A percentile compares a stretch with the other conserved stretches of the same genome.
phyloP scores from a whole-genome alignment of 2,888 invertebrate species.

The Lepidocyrtinus sp. region DNA sequence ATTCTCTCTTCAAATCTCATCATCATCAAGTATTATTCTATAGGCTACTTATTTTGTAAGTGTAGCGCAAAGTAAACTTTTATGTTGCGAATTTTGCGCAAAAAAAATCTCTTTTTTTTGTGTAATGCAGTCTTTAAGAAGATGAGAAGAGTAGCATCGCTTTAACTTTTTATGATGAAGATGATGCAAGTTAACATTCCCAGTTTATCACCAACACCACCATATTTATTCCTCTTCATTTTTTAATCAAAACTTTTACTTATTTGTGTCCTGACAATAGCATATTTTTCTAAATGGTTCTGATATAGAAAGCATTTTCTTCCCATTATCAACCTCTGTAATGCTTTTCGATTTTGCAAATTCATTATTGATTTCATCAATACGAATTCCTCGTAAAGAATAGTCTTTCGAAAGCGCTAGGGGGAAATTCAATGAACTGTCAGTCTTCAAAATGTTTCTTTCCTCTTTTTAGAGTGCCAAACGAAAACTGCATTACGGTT shows the following conservation, averaged over 20 bases:
- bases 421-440: slow-evolving; percentile 1
- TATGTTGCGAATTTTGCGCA: neutral
- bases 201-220: neutral
- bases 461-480: neutral
- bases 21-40: too few relatives aligned
- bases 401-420: neutral
- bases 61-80: slow-evolving; percentile 11
- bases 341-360: slow-evolving; percentile 1
- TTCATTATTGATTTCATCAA: slow-evolving; percentile 19
- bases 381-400: too few relatives aligned
- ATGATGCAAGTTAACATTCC: slow-evolving; percentile 17
- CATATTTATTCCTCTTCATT: neutral
- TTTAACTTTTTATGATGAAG: too few relatives aligned
- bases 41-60: slow-evolving; percentile 5
- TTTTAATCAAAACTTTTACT: slow-evolving; percentile 13
- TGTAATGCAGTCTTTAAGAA: neutral
- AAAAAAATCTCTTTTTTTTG: neutral
- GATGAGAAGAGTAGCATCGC: neutral
- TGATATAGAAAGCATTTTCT: neutral
- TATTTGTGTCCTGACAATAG: neutral
- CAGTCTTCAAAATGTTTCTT: neutral
- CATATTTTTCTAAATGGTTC: neutral
- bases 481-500: neutral
- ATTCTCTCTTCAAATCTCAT: too few relatives aligned
- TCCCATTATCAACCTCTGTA: neutral